Evolutionary conservation across 1,140 invertebrate genomes (phyloP), one percentile per base, ranked within the genome.

Genomic region (Drosophila carrolli): DNA sequence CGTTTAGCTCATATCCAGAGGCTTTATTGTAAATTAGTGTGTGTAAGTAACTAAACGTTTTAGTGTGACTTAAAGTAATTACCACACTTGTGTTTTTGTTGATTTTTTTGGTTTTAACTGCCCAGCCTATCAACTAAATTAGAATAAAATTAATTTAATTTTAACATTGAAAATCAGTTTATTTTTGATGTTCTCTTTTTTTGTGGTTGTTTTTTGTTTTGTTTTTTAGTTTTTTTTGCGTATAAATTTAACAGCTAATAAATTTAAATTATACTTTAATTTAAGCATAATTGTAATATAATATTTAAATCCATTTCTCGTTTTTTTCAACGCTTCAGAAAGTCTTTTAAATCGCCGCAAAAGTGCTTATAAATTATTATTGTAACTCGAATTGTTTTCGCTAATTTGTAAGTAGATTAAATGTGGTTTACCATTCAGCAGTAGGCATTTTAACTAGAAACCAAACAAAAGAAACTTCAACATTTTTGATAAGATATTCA

Each of bases 151-250:
- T 75, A 86, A 72, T 65, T 75, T 82, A 82, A 68, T 79, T 89
- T 89, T 84, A 89, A 89, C 84, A 84, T 89, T 89, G 81, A 89
- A 89, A 89, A 89, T 89, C 85, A 81, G 61, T 89, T 89, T 89
- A 84, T 84, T 88, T 83, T 84, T 82, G 46, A 74, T 79, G 60
- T 79, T 81, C 75, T 81, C 58, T 78, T 63, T 83, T 82, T 50
- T 81, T 72, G 57, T 79, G 78, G 32, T 85, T 63, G 46, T 78
- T 83, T 82, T 76, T 80, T 54, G 23, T 55, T 60, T 43, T 56
- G 61, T 60, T 75, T 66, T 70, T 71, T 35, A 47, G 63, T 68
- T 75, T 75, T 71, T 71, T 88, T 83, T 89, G 80, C 80, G 77
- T 88, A 89, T 88, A 88, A 88, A 84, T 89, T 89, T 89, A 89